These are phyloP conservation scores for Protaetia brevitarsis DNA, from an alignment of 1,140 invertebrate species.

Conservation along the genomic window DNA sequence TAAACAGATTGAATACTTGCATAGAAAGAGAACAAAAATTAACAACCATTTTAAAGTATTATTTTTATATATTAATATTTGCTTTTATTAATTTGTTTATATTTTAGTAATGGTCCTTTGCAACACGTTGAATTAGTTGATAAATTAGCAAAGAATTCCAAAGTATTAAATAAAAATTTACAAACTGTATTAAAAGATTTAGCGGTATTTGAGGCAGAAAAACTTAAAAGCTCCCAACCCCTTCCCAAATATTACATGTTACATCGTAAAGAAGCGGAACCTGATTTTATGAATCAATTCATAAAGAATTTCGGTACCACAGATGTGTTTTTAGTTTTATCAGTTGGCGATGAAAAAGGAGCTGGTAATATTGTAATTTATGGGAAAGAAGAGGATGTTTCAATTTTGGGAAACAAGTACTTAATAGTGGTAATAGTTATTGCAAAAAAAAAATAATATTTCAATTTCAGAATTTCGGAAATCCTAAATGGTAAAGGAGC, in stretches of 20 bases:
- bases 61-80: slow-evolving; percentile 20
- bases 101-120: slow-evolving; percentile 62
- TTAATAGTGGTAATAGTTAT: slow-evolving; percentile 8
- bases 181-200: slow-evolving; percentile 63
- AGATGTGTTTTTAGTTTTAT: slow-evolving; percentile 61
- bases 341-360: slow-evolving; percentile 66
- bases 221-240: slow-evolving; percentile 54
- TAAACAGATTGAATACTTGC: slow-evolving; percentile 57
- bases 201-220: slow-evolving; percentile 61
- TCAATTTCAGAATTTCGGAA: slow-evolving; percentile 53
- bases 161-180: slow-evolving; percentile 62
- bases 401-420: slow-evolving; percentile 53
- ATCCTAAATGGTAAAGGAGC: slow-evolving; percentile 63
- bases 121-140: slow-evolving; percentile 67
- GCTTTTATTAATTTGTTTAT: slow-evolving; percentile 34
- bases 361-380: slow-evolving; percentile 64
- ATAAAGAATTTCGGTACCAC: slow-evolving; percentile 61
- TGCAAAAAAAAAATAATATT: neutral
- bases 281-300: slow-evolving; percentile 67
- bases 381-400: slow-evolving; percentile 52
- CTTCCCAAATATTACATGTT: slow-evolving; percentile 57
- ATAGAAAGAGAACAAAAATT: slow-evolving; percentile 65
- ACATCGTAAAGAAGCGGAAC: slow-evolving; percentile 69
- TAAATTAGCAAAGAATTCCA: slow-evolving; percentile 67
- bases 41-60: slow-evolving; percentile 61